Conservation (phyloP, 92 coral and sea anemone genomes). For the Zoanthus sociatus region DNA sequence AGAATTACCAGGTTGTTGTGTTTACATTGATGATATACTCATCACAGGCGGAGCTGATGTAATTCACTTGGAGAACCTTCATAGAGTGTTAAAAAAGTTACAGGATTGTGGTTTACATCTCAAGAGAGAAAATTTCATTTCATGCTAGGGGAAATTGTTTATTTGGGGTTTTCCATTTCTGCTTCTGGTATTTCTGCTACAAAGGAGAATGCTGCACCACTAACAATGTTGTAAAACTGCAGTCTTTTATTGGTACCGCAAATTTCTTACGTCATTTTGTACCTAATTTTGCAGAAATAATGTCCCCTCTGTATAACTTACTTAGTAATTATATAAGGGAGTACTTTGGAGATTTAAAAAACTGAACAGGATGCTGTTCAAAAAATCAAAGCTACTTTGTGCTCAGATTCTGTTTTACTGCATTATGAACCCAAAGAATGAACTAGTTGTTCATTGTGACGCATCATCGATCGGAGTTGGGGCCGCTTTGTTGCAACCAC, state of each 20-base stretch:
- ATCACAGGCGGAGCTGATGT: too few species aligned
- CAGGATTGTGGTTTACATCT: background rate
- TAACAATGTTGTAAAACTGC: background rate
- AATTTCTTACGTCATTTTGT: background rate
- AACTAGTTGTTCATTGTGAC: background rate
- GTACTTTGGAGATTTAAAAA: background rate
- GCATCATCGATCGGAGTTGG: background rate
- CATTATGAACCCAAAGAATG: background rate
- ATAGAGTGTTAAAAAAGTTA: background rate
- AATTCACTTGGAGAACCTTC: too few species aligned
- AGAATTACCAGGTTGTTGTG: too few species aligned
- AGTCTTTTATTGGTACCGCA: too few species aligned
- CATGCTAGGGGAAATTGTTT: background rate
- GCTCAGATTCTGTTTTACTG: background rate
- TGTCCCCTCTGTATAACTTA: too few species aligned
- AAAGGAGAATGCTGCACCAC: background rate
- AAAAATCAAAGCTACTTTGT: background rate
- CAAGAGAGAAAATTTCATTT: background rate
- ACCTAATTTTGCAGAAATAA: background rate
- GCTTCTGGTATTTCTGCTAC: background rate
- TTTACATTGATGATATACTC: too few species aligned
- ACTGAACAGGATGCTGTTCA: background rate
- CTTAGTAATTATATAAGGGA: background rate
- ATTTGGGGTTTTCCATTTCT: background rate
- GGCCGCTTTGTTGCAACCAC: background rate